A percentile compares a stretch with the other conserved stretches of the same genome.
Conservation (phyloP, 2,797 vertebrate genomes). For the Silurus aristotelis region DNA sequence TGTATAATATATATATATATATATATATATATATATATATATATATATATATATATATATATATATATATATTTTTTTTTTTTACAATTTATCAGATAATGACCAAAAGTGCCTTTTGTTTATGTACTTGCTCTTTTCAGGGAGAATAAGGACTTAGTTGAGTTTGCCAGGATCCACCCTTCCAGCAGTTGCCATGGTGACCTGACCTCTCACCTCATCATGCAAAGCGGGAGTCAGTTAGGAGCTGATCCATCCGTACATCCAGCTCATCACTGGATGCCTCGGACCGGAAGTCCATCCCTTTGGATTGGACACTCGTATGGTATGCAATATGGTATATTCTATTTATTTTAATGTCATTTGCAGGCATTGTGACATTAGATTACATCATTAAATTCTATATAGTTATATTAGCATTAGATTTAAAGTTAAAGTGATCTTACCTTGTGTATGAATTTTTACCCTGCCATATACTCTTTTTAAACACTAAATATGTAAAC, state of each 20-base stretch:
- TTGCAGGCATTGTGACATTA: not conserved
- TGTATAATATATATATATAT: too few species aligned
- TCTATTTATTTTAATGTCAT: not conserved
- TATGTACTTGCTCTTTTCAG: slow-evolving; percentile 61
- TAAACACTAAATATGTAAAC: not conserved
- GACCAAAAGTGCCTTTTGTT: not conserved
- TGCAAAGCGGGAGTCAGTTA: slow-evolving; percentile 82
- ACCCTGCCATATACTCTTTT: not conserved
- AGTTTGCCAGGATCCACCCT: slow-evolving; percentile 90
- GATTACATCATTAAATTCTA: not conserved
- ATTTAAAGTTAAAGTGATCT: not conserved
- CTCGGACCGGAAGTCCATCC: slow-evolving; percentile 93
- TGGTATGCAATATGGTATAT: slow-evolving; percentile 71
- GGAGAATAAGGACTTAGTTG: slow-evolving; percentile 94
- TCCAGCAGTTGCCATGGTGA: slow-evolving; percentile 90
- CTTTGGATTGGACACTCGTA: slow-evolving; percentile 97
- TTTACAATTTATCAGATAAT: not conserved
- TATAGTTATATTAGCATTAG: slow-evolving; percentile 15
- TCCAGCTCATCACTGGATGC: slow-evolving; percentile 90
- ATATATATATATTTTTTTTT: not conserved
- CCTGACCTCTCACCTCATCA: slow-evolving; percentile 90
- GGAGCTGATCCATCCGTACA: slow-evolving; percentile 82
- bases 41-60: too few species aligned
- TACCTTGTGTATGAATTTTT: not conserved
- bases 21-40: too few species aligned